Percentiles rank a stretch among this genome's conserved stretches.
Conservation (phyloP, 2,888 invertebrate genomes). For the Orgyia antiqua region DNA sequence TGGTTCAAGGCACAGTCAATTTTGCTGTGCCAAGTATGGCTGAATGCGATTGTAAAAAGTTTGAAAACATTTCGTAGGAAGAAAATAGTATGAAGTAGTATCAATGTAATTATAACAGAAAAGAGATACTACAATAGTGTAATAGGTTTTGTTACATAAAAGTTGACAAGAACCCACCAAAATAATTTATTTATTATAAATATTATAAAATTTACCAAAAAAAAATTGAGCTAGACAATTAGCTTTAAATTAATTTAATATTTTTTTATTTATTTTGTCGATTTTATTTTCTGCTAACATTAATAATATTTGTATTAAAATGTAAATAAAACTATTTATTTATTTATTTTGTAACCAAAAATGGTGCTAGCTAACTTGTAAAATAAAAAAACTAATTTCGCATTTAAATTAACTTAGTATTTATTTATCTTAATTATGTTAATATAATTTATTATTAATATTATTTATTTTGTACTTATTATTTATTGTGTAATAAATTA, state of each 20-base stretch:
- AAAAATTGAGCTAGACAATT: background rate
- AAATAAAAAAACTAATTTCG: constrained; percentile 53
- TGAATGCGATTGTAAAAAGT: no score
- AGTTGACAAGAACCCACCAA: constrained; percentile 18
- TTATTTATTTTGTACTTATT: constrained; percentile 52
- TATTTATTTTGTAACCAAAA: constrained; percentile 38
- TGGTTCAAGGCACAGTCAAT: no score
- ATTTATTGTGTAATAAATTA: constrained; percentile 62
- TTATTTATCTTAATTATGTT: constrained; percentile 42
- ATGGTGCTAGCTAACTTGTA: constrained; percentile 56
- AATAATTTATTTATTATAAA: constrained; percentile 2
- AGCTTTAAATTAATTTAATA: no score
- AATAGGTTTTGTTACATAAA: constrained; percentile 21
- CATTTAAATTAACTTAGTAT: constrained; percentile 60
- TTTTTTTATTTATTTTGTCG: no score
- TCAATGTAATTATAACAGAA: constrained; percentile 1
- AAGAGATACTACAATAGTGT: background rate
- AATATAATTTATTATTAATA: constrained; percentile 51
- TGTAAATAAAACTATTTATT: constrained; percentile 69
- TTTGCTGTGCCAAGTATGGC: no score
- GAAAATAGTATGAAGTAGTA: no score
- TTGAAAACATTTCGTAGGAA: no score
- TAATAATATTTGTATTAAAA: constrained; percentile 18
- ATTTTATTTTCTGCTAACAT: constrained; percentile 1
- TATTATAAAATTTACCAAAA: constrained; percentile 7